Conservation (phyloP, 1,140 invertebrate genomes). For the Hetaerina americana region DNA sequence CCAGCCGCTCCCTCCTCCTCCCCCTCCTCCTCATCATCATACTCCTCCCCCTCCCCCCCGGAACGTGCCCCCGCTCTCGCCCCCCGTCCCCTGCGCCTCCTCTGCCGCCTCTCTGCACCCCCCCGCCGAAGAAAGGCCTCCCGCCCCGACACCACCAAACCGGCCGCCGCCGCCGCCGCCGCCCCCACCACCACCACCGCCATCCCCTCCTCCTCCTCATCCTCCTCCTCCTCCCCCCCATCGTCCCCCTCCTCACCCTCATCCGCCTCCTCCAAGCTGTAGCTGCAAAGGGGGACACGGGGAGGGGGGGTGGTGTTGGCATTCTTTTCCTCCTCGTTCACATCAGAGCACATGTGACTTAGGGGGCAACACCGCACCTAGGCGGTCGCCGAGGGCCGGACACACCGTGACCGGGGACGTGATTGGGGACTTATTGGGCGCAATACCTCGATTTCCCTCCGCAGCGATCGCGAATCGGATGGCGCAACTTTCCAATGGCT, state of each 20-base stretch:
- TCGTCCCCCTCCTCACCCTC: not conserved
- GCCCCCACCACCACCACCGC: not conserved
- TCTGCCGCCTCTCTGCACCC: slow-evolving; percentile 18
- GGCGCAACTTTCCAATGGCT: too few relatives aligned
- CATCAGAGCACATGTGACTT: too few relatives aligned
- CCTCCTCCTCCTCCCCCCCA: not conserved
- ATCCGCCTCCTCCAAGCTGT: slow-evolving; percentile 18
- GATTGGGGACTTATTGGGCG: too few relatives aligned
- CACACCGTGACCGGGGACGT: too few relatives aligned
- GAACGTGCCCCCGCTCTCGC: slow-evolving; percentile 10
- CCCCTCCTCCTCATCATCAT: not conserved
- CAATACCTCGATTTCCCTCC: too few relatives aligned
- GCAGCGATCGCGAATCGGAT: too few relatives aligned
- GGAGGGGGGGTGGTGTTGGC: not conserved
- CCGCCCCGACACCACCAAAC: not conserved
- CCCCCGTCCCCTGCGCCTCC: slow-evolving; percentile 13
- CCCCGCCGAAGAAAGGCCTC: too few relatives aligned
- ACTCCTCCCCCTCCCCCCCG: not conserved
- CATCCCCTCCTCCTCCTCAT: slow-evolving; percentile 19
- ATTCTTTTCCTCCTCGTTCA: too few relatives aligned
- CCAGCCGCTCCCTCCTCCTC: not conserved
- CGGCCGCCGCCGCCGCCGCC: not conserved
- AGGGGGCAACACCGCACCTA: too few relatives aligned
- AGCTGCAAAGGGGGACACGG: slow-evolving; percentile 14
- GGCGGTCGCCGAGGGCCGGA: too few relatives aligned